Base-by-base conservation (phyloP, 2,797 vertebrate species). In the Tapera naevia region DNA sequence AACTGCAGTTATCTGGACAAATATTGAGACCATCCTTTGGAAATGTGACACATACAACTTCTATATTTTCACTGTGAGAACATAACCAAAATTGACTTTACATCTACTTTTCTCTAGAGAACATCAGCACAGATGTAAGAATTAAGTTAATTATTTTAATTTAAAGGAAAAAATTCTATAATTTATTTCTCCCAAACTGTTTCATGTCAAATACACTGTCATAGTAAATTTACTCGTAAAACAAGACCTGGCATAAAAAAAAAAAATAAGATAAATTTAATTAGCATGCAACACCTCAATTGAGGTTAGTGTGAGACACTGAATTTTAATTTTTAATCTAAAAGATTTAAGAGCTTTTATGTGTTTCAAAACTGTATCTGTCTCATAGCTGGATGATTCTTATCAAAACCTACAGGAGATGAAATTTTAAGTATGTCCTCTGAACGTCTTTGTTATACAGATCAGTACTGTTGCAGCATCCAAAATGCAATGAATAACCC, bases 261-360 rank as follows among this genome's bases (percentile, higher is more conserved):
- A n/a, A n/a, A n/a, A 60, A 10, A 51, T 48, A 60, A 39, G 10
- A 30, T n/a, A 57, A 48, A 66, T 70, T 48, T 61, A 10, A 30
- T 76, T 50, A 76, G 7, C 22, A 30, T 39, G 17, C 10, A 58
- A 5, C 0, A 5, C 9, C 16, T 46, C 11, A 21, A 0, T 46
- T 86, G 82, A 71, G 15, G 39, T 62, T 33, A 71, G 4, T 58
- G 21, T n/a, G 13, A 12, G 16, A 50, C 67, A 4, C 3, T 53
- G 15, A 45, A 5, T 67, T 60, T 61, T 64, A 64, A 46, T 19
- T 80, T 91, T 64, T 22, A 50, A 25, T 54, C 28, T 19, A 25
- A 66, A 65, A 41, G 1, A 7, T 50, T 30, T 78, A 17, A 45
- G 25, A 50, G 17, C 1, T 78, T 78, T 51, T 60, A 25, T 16